Conservation (phyloP, 2,797 vertebrate genomes). For the Syncerus caffer region DNA sequence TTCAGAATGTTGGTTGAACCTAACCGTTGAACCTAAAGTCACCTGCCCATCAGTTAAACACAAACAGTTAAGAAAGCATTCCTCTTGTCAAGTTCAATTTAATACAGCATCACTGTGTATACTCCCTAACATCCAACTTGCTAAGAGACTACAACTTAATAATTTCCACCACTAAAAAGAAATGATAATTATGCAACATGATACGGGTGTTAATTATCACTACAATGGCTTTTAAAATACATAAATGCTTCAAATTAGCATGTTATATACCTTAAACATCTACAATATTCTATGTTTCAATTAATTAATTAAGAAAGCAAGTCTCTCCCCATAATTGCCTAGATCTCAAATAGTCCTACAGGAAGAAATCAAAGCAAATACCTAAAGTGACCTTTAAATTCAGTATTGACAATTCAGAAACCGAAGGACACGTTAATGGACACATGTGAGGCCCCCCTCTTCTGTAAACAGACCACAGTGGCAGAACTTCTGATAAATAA, state of each 20-base stretch:
- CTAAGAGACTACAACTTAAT: neutral
- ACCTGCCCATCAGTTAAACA: neutral
- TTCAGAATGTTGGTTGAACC: neutral
- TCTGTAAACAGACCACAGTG: neutral
- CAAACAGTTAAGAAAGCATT: neutral
- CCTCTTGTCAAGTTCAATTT: neutral
- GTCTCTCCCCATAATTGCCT: neutral
- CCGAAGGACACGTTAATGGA: neutral
- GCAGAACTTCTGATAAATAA: neutral
- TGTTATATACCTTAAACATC: neutral
- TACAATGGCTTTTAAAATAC: neutral
- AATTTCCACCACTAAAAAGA: neutral
- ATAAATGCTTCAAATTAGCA: neutral
- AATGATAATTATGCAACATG: neutral
- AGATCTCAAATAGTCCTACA: neutral
- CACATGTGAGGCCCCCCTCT: neutral
- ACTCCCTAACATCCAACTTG: neutral
- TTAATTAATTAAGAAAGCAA: neutral
- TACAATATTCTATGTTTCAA: neutral
- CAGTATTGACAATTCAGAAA: neutral
- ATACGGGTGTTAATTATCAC: neutral
- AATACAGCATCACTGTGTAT: neutral
- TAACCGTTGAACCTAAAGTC: neutral
- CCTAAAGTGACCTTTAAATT: neutral
- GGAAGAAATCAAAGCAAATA: conserved; percentile 1